Conservation (phyloP, 2,797 vertebrate species). For the Erethizon dorsatum region DNA sequence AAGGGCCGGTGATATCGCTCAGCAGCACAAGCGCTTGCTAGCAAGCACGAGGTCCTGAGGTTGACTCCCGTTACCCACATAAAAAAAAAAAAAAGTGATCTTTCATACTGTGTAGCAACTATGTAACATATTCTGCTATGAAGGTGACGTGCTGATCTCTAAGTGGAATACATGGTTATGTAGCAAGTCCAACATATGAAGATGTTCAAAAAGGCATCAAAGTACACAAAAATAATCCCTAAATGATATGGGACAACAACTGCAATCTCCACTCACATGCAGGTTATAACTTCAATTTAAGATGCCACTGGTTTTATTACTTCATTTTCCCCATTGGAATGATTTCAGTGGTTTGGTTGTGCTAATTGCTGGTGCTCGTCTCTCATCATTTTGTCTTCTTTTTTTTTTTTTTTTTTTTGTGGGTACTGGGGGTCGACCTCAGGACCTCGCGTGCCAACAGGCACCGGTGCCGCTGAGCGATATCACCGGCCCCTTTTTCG, state of each 20-base stretch:
- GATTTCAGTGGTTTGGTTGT: neutral
- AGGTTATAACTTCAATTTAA: constrained; percentile 20
- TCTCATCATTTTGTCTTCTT: neutral
- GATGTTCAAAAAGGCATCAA: constrained; percentile 19
- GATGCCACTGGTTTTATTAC: neutral
- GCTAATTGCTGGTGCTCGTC: neutral
- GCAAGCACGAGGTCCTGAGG: too few species aligned
- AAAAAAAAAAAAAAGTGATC: neutral
- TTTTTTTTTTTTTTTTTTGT: too few species aligned
- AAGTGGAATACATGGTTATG: neutral
- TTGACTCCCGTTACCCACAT: too few species aligned
- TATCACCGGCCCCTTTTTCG: too few species aligned
- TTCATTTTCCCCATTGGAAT: neutral
- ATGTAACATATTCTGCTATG: neutral
- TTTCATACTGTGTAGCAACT: constrained; percentile 33
- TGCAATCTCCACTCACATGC: neutral
- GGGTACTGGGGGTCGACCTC: too few species aligned
- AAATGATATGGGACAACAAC: neutral
- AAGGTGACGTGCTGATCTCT: neutral
- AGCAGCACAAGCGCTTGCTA: too few species aligned
- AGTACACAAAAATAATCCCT: neutral
- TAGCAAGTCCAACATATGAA: constrained; percentile 42
- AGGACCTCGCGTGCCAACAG: too few species aligned
- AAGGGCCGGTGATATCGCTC: too few species aligned
- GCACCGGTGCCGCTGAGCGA: too few species aligned